phyloP scores from a whole-genome alignment of 2,888 invertebrate species.

The Acheta domesticus region DNA sequence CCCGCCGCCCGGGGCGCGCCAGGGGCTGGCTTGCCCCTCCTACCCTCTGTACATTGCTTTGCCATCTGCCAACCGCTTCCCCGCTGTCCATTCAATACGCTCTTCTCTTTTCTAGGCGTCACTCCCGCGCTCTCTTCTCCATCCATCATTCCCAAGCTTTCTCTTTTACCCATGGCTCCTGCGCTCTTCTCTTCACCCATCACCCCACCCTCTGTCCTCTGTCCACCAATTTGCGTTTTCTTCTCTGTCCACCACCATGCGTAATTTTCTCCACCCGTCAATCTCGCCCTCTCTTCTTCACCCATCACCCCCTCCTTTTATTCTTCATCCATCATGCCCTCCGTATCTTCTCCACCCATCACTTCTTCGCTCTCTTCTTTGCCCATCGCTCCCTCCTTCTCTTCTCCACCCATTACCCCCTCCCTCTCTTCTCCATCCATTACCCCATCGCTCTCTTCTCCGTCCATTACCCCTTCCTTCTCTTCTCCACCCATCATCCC shows the following conservation, averaged over 20 bases:
- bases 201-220: background rate
- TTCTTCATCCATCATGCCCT: too few species aligned
- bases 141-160: background rate
- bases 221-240: too few species aligned
- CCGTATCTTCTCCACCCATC: too few species aligned
- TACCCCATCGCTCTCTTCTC: background rate
- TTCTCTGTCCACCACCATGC: too few species aligned
- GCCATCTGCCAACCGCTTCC: background rate
- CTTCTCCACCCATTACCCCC: background rate
- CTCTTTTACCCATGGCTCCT: background rate
- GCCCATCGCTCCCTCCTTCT: background rate
- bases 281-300: too few species aligned
- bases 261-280: too few species aligned
- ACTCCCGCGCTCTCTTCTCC: too few species aligned
- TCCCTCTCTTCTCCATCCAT: background rate
- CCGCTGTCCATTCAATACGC: too few species aligned
- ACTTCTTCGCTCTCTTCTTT: background rate
- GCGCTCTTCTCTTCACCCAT: background rate
- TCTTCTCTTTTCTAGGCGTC: too few species aligned
- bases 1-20: background rate
- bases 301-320: too few species aligned
- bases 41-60: background rate
- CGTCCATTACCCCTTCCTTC: too few species aligned
- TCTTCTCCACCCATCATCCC: too few species aligned
- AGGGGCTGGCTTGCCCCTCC: background rate